Conservation (phyloP, 1,140 invertebrate species). For the Solenopsis fugax region DNA sequence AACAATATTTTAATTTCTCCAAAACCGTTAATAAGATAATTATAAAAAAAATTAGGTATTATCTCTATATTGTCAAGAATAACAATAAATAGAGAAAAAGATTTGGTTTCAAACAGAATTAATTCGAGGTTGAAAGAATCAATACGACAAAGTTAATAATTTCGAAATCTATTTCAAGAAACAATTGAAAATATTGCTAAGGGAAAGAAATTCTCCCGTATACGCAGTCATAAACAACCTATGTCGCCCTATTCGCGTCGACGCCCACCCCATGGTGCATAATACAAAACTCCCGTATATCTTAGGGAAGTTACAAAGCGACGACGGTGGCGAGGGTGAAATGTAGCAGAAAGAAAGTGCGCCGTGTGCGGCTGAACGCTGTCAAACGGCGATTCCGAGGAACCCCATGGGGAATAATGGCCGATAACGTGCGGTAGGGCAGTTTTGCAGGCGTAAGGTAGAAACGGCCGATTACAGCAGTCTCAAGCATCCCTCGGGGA, state of each 20-base stretch:
- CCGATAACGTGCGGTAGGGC: constrained; percentile 76
- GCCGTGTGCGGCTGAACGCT: constrained; percentile 15
- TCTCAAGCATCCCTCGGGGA: constrained; percentile 53
- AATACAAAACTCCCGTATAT: constrained; percentile 26
- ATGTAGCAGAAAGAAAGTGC: constrained; percentile 69
- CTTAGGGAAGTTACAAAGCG: constrained; percentile 2
- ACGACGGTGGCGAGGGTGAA: constrained; percentile 12
- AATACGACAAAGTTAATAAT: neutral
- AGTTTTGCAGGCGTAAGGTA: constrained; percentile 59
- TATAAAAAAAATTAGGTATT: no score
- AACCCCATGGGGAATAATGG: constrained; percentile 65
- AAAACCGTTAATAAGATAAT: no score
- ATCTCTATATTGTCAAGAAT: no score
- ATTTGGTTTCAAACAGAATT: no score
- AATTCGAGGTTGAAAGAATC: no score
- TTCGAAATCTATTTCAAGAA: neutral
- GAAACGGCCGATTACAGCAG: constrained; percentile 61
- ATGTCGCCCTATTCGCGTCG: neutral
- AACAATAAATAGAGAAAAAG: no score
- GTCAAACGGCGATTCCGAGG: constrained; percentile 72
- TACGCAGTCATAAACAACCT: constrained; percentile 5
- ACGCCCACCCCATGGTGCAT: constrained; percentile 28
- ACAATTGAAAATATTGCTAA: constrained; percentile 1
- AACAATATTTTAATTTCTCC: no score
- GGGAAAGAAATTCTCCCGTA: neutral